Percentiles rank a stretch among this genome's conserved stretches.
phyloP scores from a whole-genome alignment of 2,797 vertebrate species.

The Gouania willdenowi region DNA sequence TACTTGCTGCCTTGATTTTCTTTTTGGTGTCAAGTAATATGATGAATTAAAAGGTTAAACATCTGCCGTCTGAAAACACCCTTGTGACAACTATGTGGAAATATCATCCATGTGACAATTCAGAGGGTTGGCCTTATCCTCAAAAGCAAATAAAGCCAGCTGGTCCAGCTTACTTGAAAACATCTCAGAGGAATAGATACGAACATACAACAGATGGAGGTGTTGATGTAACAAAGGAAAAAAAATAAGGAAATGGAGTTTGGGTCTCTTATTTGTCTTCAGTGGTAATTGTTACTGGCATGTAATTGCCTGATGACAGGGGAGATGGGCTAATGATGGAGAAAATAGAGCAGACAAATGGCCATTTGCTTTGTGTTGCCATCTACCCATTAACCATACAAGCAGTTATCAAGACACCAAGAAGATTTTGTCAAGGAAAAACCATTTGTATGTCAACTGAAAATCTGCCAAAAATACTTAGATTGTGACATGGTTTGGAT shows the following conservation, averaged over 20 bases:
- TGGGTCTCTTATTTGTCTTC: slow-evolving; percentile 8
- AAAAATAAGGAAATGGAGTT: neutral
- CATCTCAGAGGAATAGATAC: slow-evolving; percentile 13
- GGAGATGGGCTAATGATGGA: neutral
- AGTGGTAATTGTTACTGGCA: neutral
- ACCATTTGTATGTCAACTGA: too few species aligned
- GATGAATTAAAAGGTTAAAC: slow-evolving; percentile 57
- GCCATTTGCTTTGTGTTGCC: neutral
- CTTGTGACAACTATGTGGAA: slow-evolving; percentile 24
- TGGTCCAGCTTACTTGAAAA: slow-evolving; percentile 29
- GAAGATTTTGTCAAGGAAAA: neutral
- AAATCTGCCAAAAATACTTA: too few species aligned
- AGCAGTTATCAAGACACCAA: neutral
- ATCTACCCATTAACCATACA: neutral
- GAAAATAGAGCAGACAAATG: neutral
- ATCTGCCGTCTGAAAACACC: slow-evolving; percentile 37
- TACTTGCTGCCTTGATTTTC: slow-evolving; percentile 26
- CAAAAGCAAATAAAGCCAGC: slow-evolving; percentile 29
- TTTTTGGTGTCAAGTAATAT: slow-evolving; percentile 31
- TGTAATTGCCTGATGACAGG: neutral
- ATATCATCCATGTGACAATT: slow-evolving; percentile 8
- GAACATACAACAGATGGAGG: neutral
- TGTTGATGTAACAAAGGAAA: neutral
- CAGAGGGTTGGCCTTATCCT: slow-evolving; percentile 19
- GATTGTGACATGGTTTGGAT: too few species aligned